Evolutionary conservation across 2,888 invertebrate species (phyloP).

Genomic region (Cryptosula pallasiana): DNA sequence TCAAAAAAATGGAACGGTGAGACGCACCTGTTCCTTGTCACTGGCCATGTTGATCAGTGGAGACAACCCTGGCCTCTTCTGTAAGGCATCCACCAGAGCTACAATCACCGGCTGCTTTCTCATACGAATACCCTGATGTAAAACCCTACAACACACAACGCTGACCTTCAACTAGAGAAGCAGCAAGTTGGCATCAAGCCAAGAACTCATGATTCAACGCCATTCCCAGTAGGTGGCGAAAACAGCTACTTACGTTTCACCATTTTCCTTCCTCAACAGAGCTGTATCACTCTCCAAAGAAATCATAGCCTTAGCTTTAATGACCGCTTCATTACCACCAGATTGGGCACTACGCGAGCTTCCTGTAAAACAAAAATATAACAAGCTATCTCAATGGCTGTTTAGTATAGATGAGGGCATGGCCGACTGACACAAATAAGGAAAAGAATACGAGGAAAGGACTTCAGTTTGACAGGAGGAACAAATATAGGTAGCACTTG

Average conservation of each 20-base stretch:
- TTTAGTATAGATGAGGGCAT: no score
- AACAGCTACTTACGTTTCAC: conserved; percentile 10
- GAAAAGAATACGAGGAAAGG: no score
- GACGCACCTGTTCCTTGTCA: conserved; percentile 9
- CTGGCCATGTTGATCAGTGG: neutral
- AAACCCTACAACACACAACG: neutral
- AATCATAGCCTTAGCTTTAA: neutral
- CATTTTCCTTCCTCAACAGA: neutral
- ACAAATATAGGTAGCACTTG: no score
- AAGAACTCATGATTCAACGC: no score
- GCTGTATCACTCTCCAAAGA: neutral
- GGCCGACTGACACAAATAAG: no score
- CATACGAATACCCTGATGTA: neutral
- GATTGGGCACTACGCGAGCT: neutral
- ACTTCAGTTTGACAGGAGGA: no score
- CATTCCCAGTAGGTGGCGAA: no score
- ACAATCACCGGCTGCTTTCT: neutral
- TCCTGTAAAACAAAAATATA: neutral
- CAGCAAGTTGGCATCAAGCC: no score
- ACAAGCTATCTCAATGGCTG: no score
- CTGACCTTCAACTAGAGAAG: no score
- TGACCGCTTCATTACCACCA: neutral
- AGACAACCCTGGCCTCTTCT: neutral
- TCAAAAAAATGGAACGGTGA: no score
- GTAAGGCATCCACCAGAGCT: neutral